phyloP scores from a whole-genome alignment of 2,888 invertebrate genomes.

The Hirtodrosophila alboralis region DNA sequence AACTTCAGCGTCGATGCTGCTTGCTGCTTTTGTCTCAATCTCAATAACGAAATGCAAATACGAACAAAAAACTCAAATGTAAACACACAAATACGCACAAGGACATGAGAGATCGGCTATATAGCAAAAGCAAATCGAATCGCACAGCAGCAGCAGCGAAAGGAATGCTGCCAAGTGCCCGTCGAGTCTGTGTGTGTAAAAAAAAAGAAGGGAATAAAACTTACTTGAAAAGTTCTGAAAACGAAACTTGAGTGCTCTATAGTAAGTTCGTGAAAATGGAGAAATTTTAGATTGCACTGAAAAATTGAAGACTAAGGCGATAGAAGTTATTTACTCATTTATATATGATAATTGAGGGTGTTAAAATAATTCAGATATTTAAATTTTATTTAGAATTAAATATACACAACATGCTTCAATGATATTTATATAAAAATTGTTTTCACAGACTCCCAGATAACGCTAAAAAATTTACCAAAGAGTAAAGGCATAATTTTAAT shows the following conservation, averaged over 20 bases:
- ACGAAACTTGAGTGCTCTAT: slow-evolving; percentile 13
- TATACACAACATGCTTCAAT: too few relatives aligned
- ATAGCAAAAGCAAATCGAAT: slow-evolving; percentile 22
- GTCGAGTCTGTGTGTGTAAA: slow-evolving; percentile 33
- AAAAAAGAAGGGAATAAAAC: slow-evolving; percentile 24
- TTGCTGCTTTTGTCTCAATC: slow-evolving; percentile 69
- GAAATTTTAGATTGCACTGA: too few relatives aligned
- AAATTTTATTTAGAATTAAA: too few relatives aligned
- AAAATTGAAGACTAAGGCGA: too few relatives aligned
- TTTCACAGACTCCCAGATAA: too few relatives aligned
- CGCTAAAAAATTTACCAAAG: too few relatives aligned
- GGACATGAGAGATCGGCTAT: slow-evolving; percentile 34
- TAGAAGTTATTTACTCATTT: too few relatives aligned
- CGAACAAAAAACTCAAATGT: slow-evolving; percentile 63
- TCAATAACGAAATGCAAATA: slow-evolving; percentile 79
- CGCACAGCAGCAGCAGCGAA: slow-evolving; percentile 30
- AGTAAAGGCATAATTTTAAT: too few relatives aligned
- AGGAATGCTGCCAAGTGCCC: slow-evolving; percentile 63
- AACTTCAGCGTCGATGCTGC: slow-evolving; percentile 40
- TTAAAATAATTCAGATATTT: too few relatives aligned
- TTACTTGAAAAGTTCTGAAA: neutral
- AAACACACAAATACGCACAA: slow-evolving; percentile 58
- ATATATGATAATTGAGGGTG: too few relatives aligned
- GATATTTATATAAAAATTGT: too few relatives aligned
- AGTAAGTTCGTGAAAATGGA: too few relatives aligned